Conservation (phyloP, 2,888 invertebrate species). For the Aethes cnicana region DNA sequence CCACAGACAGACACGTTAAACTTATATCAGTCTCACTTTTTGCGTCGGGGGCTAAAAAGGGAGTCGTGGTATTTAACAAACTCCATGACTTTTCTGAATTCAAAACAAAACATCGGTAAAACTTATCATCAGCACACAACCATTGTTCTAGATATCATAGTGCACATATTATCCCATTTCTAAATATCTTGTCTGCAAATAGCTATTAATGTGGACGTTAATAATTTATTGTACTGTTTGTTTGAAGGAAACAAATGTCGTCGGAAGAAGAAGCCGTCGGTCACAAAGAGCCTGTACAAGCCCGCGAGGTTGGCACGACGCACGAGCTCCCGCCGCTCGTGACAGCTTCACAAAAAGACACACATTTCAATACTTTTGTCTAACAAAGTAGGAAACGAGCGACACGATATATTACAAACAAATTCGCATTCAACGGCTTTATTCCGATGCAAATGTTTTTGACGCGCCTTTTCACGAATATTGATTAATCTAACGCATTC, state of each 20-base stretch:
- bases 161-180: constrained; percentile 28
- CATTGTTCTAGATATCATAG: constrained; percentile 26
- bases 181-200: constrained; percentile 19
- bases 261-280: too few relatives aligned
- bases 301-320: constrained; percentile 45
- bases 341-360: constrained; percentile 41
- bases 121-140: constrained; percentile 14
- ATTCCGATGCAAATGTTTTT: constrained; percentile 27
- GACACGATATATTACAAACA: constrained; percentile 39
- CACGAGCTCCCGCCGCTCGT: constrained; percentile 45
- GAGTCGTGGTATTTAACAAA: not conserved
- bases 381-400: constrained; percentile 38
- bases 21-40: too few relatives aligned
- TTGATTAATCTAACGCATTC: constrained; percentile 23
- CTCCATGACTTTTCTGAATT: not conserved
- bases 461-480: constrained; percentile 21
- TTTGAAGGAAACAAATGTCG: constrained; percentile 41
- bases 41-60: too few relatives aligned
- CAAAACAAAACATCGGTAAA: constrained; percentile 18
- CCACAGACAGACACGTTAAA: too few relatives aligned
- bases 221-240: constrained; percentile 33
- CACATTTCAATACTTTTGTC: constrained; percentile 46
- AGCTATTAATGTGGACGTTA: constrained; percentile 26
- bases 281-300: constrained; percentile 35
- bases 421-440: constrained; percentile 32